A percentile compares a stretch with the other conserved stretches of the same genome.
These are phyloP conservation scores for Istiophorus platypterus DNA, from an alignment of 2,113 vertebrate species.

Conservation along the genomic window DNA sequence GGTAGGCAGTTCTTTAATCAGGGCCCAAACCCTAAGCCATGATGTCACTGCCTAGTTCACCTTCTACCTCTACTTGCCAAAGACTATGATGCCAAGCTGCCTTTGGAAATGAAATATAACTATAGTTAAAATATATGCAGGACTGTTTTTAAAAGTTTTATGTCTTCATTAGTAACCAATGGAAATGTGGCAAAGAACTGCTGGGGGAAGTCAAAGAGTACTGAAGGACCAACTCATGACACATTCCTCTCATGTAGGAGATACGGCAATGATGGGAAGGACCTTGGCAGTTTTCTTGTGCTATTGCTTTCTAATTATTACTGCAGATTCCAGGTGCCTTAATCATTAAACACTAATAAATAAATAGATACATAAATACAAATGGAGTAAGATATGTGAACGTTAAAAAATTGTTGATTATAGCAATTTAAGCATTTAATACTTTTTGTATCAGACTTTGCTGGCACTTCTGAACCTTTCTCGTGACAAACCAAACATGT, in stretches of 20 bases:
- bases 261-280: no score
- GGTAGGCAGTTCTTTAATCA: no score
- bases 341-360: neutral
- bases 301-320: neutral
- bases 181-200: no score
- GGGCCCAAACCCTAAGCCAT: no score
- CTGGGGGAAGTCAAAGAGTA: no score
- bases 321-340: neutral
- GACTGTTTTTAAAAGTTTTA: neutral
- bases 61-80: no score
- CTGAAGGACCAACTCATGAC: no score
- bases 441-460: neutral
- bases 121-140: neutral
- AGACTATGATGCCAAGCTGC: no score
- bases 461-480: neutral
- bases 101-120: neutral
- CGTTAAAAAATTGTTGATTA: neutral
- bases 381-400: neutral
- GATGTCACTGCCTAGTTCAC: no score
- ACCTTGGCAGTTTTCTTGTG: no score
- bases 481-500: neutral
- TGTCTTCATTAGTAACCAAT: no score
- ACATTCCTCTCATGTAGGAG: no score
- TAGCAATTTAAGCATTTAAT: neutral
- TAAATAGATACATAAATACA: neutral